A percentile compares a stretch with the other conserved stretches of the same genome.
These are phyloP conservation scores for Temnothorax nylanderi DNA, from an alignment of 1,140 invertebrate genomes.

Conservation along the genomic window DNA sequence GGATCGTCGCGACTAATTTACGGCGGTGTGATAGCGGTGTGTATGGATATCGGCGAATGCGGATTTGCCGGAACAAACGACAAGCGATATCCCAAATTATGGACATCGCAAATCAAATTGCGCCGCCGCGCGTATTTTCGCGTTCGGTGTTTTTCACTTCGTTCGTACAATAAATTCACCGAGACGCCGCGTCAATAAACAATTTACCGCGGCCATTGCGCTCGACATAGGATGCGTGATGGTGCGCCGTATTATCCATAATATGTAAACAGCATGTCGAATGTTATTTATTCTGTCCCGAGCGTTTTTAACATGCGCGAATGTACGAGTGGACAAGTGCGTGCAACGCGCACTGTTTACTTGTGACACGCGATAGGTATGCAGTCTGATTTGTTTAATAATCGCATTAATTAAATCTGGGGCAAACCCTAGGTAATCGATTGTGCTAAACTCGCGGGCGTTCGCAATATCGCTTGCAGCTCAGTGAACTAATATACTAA, in stretches of 20 bases:
- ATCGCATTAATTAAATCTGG: slow-evolving; percentile 27
- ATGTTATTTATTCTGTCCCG: slow-evolving; percentile 25
- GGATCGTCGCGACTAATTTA: slow-evolving; percentile 57
- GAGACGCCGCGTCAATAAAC: slow-evolving; percentile 35
- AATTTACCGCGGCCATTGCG: slow-evolving; percentile 41
- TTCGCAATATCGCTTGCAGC: slow-evolving; percentile 9
- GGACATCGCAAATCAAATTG: slow-evolving; percentile 57
- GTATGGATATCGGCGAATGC: not conserved
- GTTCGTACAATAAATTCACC: slow-evolving; percentile 43
- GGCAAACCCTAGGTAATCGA: not conserved
- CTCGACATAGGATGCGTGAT: slow-evolving; percentile 17
- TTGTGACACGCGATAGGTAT: not conserved
- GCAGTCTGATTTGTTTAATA: slow-evolving; percentile 26
- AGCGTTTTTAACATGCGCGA: slow-evolving; percentile 11
- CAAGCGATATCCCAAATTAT: slow-evolving; percentile 46
- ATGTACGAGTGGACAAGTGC: not conserved
- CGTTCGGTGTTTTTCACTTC: slow-evolving; percentile 30
- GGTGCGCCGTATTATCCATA: slow-evolving; percentile 29
- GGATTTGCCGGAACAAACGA: slow-evolving; percentile 32
- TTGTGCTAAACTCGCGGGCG: not conserved
- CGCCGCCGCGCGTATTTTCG: slow-evolving; percentile 36
- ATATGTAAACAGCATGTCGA: slow-evolving; percentile 21
- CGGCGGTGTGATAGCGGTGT: slow-evolving; percentile 26
- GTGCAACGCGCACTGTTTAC: not conserved
- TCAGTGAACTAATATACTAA: slow-evolving; percentile 26